Evolutionary conservation across 2,888 invertebrate species (phyloP), one percentile per base, ranked within the genome.

Genomic region (Tiphia femorata): DNA sequence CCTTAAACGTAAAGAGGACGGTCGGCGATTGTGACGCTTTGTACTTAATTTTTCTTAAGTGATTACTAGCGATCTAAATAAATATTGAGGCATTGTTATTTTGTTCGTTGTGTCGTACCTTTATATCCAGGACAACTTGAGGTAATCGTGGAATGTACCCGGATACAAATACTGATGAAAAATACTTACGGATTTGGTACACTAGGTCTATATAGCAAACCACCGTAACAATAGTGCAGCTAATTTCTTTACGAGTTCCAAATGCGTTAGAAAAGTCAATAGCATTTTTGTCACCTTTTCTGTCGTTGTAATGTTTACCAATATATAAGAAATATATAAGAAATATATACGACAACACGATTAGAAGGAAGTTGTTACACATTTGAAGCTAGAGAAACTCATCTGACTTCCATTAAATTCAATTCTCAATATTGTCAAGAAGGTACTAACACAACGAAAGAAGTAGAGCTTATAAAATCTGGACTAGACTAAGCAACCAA

Each of bases 31-130:
- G 17, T 27, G 35, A 42, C 27, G 23, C 42, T 57, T 57, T 57
- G 57, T 57, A 57, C 52, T 57, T 42, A 21, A 29, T 14, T 52
- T 52, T 42, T 51, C 52, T 57, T 47, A 52, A 52, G 16, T 12
- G 27, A 46, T 43, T 19, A 20, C 1, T 55, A 41, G 37, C 42
- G 12, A 53, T 47, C 41, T 53, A 50, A 29, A 37, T 37, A 37
- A 37, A 37, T 37, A 37, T 37, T 37, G 37, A 10, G 10, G 17
- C 16, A 19, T 37, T 8, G 25, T 4, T 37, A 16, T 3, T 19
- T 37, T 4, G 17, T 37, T 3, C 16, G 17, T 37, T 19, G 37
- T 10, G 17, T 10, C 8, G 3, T 17, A 16, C 16, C 37, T 37
- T 37, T 25, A n/a, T n/a, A n/a, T n/a, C n/a, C 12, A 33, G 33